Evolutionary conservation across 2,113 vertebrate species (phyloP).

Genomic region (Leptodactylus fuscus): DNA sequence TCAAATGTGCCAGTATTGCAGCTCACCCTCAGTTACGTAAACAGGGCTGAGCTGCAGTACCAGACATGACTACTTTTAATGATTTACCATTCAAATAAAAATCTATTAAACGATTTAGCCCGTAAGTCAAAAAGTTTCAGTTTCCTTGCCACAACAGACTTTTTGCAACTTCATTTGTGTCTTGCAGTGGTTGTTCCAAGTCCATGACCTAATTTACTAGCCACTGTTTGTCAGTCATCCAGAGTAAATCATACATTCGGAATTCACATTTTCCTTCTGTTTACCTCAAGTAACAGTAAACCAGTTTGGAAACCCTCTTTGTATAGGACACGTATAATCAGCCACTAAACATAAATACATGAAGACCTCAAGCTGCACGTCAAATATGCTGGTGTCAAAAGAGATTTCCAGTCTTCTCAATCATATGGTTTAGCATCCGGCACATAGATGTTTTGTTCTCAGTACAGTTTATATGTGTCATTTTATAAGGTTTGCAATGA

Average conservation of each 20-base stretch:
- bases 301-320: background rate
- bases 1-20: background rate
- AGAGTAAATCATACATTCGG: constrained; percentile 26
- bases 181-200: background rate
- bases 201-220: constrained; percentile 14
- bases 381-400: background rate
- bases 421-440: background rate
- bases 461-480: constrained; percentile 12
- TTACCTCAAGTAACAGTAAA: constrained; percentile 23
- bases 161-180: background rate
- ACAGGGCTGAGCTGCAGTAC: background rate
- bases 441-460: background rate
- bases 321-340: constrained; percentile 12
- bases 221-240: constrained; percentile 37
- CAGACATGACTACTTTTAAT: background rate
- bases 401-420: background rate
- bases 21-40: background rate
- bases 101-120: background rate
- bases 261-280: constrained; percentile 21
- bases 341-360: constrained; percentile 29
- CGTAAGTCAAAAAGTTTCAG: background rate
- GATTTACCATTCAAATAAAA: background rate
- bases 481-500: constrained; percentile 12
- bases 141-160: background rate
- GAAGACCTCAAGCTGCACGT: background rate